Conservation (phyloP, 2,888 invertebrate species). For the Galerucella calmariensis region DNA sequence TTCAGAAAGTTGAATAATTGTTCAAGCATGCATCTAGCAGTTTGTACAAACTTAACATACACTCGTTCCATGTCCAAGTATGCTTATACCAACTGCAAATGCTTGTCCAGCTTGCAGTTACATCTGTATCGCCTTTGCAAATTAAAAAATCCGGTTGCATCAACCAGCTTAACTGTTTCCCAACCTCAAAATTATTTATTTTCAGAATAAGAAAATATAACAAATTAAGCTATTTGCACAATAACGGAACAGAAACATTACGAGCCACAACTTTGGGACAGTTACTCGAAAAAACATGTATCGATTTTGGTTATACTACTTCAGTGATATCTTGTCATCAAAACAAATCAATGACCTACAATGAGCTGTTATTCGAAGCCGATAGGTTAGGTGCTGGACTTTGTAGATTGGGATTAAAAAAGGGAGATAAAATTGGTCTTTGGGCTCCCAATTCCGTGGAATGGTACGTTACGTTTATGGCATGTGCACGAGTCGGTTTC, state of each 20-base stretch:
- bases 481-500: constrained; percentile 77
- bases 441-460: constrained; percentile 83
- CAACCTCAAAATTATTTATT: neutral
- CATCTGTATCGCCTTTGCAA: too few relatives aligned
- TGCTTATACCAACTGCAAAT: too few relatives aligned
- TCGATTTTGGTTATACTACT: constrained; percentile 68
- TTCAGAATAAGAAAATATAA: constrained; percentile 36
- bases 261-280: constrained; percentile 70
- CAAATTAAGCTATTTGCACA: constrained; percentile 67
- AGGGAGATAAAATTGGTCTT: constrained; percentile 81
- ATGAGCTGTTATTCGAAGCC: constrained; percentile 67
- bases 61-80: too few relatives aligned
- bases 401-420: constrained; percentile 71
- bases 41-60: too few relatives aligned
- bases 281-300: constrained; percentile 67
- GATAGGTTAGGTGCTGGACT: constrained; percentile 80
- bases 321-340: constrained; percentile 71
- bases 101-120: too few relatives aligned
- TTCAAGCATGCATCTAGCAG: too few relatives aligned
- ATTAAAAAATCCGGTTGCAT: too few relatives aligned
- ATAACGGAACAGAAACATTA: constrained; percentile 67
- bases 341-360: constrained; percentile 67
- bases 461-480: constrained; percentile 80
- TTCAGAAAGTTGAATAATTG: too few relatives aligned
- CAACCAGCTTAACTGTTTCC: too few relatives aligned